Evolutionary conservation across 2,888 invertebrate genomes (phyloP).

Genomic region (Octodonta nipae): DNA sequence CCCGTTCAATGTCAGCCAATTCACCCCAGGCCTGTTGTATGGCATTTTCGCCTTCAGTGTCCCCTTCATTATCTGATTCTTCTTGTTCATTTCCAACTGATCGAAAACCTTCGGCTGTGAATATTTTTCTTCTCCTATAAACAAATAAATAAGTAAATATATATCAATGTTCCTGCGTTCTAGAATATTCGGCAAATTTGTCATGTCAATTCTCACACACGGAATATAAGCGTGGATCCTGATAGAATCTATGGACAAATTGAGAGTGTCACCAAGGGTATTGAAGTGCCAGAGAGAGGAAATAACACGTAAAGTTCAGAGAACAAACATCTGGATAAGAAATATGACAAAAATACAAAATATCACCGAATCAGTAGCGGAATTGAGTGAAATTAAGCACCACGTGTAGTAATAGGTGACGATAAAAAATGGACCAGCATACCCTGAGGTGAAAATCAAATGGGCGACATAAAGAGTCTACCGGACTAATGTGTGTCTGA

Average conservation of each 20-base stretch:
- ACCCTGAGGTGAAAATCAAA: too few relatives aligned
- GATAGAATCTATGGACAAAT: neutral
- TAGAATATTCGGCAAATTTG: conserved; percentile 1
- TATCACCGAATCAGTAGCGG: too few relatives aligned
- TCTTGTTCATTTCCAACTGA: conserved; percentile 32
- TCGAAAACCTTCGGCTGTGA: conserved; percentile 28
- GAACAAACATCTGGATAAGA: too few relatives aligned
- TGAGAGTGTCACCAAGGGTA: neutral
- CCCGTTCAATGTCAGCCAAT: conserved; percentile 69
- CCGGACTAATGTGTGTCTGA: too few relatives aligned
- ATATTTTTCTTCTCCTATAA: conserved; percentile 21
- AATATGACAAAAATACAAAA: too few relatives aligned
- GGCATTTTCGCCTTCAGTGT: conserved; percentile 48
- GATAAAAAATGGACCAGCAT: too few relatives aligned
- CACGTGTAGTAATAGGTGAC: too few relatives aligned
- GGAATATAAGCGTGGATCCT: neutral
- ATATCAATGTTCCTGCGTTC: neutral
- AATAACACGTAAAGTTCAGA: too few relatives aligned
- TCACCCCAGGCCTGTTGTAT: conserved; percentile 75
- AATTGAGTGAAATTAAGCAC: too few relatives aligned
- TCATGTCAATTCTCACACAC: too few relatives aligned
- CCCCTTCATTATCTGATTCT: conserved; percentile 27
- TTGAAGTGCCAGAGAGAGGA: conserved; percentile 1
- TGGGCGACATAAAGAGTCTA: too few relatives aligned
- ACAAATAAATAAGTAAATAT: too few relatives aligned